Percentiles rank a stretch among this genome's conserved stretches.
phyloP scores from a whole-genome alignment of 2,797 vertebrate genomes.

The Hypotaenidia okinawae region DNA sequence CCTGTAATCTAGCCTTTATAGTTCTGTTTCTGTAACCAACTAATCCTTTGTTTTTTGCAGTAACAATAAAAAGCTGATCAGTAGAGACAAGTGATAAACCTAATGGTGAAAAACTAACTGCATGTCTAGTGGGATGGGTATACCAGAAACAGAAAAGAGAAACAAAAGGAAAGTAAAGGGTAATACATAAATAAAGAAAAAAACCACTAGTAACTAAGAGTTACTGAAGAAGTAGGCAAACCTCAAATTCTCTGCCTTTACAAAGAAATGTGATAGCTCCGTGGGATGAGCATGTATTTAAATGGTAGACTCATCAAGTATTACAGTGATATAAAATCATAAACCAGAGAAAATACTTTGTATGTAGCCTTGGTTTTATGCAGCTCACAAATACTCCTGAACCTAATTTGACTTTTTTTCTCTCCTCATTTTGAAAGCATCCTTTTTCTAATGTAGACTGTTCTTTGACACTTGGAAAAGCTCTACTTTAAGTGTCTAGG shows the following conservation, averaged over 20 bases:
- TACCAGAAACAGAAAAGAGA: neutral
- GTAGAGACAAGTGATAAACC: neutral
- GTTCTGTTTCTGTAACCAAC: neutral
- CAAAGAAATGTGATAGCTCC: neutral
- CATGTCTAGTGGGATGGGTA: neutral
- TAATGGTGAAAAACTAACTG: neutral
- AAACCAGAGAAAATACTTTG: constrained; percentile 12
- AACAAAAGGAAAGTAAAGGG: neutral
- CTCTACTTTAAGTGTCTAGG: constrained; percentile 2
- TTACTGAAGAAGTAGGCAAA: neutral
- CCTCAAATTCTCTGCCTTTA: neutral
- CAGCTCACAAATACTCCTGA: constrained; percentile 1
- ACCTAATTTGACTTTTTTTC: constrained; percentile 32
- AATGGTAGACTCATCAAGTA: neutral
- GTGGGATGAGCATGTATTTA: neutral
- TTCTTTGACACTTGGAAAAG: constrained; percentile 21
- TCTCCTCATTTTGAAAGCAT: constrained; percentile 29
- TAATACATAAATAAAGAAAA: neutral
- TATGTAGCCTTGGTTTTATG: constrained; percentile 11
- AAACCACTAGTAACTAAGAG: neutral
- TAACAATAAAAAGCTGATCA: neutral
- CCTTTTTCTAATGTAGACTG: constrained; percentile 11
- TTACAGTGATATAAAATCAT: neutral
- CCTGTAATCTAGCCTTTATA: neutral
- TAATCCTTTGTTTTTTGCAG: neutral